Percentiles rank a stretch among this genome's conserved stretches.
These are phyloP conservation scores for Thymelicus sylvestris DNA, from an alignment of 2,888 invertebrate species.

Conservation along the genomic window DNA sequence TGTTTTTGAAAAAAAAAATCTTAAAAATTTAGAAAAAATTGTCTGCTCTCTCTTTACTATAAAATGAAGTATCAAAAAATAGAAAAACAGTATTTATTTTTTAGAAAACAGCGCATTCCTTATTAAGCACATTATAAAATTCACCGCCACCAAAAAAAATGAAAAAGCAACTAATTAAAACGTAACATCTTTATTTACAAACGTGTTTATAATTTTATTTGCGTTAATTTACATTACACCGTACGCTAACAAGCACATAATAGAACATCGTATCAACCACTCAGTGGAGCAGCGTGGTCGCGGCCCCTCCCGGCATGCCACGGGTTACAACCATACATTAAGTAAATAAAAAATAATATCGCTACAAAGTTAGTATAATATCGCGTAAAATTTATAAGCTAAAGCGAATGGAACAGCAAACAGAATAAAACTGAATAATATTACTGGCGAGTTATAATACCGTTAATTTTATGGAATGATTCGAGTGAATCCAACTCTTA, in stretches of 20 bases:
- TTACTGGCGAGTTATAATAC: background rate
- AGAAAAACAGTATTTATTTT: too few species aligned
- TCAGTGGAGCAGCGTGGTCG: background rate
- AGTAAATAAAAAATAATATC: conserved; percentile 3
- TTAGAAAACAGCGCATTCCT: too few species aligned
- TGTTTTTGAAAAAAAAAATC: too few species aligned
- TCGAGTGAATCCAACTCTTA: background rate
- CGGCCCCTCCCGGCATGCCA: background rate
- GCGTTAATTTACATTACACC: conserved; percentile 18
- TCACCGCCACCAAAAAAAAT: conserved; percentile 40
- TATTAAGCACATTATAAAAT: too few species aligned
- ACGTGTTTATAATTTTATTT: conserved; percentile 40
- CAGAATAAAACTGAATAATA: background rate
- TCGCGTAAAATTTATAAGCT: conserved; percentile 8
- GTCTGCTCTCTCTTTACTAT: too few species aligned
- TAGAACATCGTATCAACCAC: background rate
- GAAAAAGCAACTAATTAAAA: conserved; percentile 52
- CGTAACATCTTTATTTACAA: conserved; percentile 70
- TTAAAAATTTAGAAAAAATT: too few species aligned
- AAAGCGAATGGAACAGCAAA: background rate
- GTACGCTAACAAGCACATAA: conserved; percentile 2
- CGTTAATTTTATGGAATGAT: background rate
- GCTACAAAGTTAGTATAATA: conserved; percentile 11
- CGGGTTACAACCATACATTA: background rate
- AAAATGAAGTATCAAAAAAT: too few species aligned